A percentile compares a stretch with the other conserved stretches of the same genome.
Conservation (phyloP, 2,888 invertebrate species). For the Drosophila lacicola region DNA sequence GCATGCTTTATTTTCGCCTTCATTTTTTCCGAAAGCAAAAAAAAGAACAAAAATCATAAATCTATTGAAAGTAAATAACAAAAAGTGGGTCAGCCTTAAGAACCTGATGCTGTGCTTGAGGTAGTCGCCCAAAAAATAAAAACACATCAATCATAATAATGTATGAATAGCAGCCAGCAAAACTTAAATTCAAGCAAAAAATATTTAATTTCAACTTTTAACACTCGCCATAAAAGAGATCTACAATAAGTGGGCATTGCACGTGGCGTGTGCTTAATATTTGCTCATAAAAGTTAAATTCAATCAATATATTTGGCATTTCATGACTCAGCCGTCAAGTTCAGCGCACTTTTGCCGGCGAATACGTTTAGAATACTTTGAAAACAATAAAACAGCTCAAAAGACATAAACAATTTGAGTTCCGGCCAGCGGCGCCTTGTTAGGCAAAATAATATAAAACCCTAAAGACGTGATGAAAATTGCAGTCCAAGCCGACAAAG, state of each 20-base stretch:
- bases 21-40: conserved; percentile 26
- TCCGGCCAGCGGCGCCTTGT: conserved; percentile 23
- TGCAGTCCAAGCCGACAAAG: conserved; percentile 43
- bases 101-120: conserved; percentile 33
- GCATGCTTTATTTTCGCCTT: conserved; percentile 38
- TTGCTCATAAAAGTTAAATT: conserved; percentile 40
- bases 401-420: conserved; percentile 17
- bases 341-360: conserved; percentile 46
- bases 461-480: conserved; percentile 46
- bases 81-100: conserved; percentile 65
- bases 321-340: conserved; percentile 54
- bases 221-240: conserved; percentile 2
- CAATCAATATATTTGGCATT: conserved; percentile 33
- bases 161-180: conserved; percentile 4
- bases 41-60: conserved; percentile 53
- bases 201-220: conserved; percentile 17
- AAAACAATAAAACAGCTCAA: conserved; percentile 2
- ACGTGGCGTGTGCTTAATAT: conserved; percentile 58
- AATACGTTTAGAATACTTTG: conserved; percentile 2
- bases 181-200: conserved; percentile 28
- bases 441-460: conserved; percentile 1
- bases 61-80: conserved; percentile 72
- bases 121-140: conserved; percentile 28
- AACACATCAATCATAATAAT: conserved; percentile 68
- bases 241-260: conserved; percentile 17